These are phyloP conservation scores for Nomada goodeniana DNA, from an alignment of 2,888 invertebrate genomes.

Conservation along the genomic window DNA sequence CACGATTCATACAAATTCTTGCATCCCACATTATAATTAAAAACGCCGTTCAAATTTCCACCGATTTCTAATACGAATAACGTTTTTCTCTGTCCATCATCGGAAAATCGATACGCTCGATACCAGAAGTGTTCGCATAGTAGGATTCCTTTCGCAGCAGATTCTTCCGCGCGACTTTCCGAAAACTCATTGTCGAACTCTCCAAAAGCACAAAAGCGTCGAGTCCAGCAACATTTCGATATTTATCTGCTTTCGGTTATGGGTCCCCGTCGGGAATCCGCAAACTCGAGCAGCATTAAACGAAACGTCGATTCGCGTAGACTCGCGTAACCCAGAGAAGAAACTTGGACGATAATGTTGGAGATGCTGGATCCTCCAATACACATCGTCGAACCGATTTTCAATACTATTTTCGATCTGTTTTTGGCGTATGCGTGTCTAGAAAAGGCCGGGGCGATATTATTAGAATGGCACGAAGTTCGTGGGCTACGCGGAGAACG, in stretches of 20 bases:
- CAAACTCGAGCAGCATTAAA: slow-evolving; percentile 16
- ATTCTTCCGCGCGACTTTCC: neutral
- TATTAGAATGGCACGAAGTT: neutral
- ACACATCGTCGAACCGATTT: neutral
- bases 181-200: slow-evolving; percentile 5
- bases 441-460: neutral
- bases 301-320: slow-evolving; percentile 1
- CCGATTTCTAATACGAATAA: too few relatives aligned
- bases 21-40: too few relatives aligned
- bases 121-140: neutral
- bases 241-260: slow-evolving; percentile 22
- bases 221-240: slow-evolving; percentile 5
- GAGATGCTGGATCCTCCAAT: neutral
- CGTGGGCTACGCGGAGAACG: neutral
- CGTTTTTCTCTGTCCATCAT: neutral
- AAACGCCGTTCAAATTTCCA: too few relatives aligned
- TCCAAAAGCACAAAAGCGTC: neutral
- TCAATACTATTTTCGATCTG: neutral
- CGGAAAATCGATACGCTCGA: neutral
- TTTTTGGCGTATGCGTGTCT: neutral
- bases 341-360: slow-evolving; percentile 4
- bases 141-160: neutral
- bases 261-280: neutral
- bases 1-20: too few relatives aligned
- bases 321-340: neutral